These are phyloP conservation scores for Amia ocellicauda DNA, from an alignment of 2,113 vertebrate genomes.

Conservation along the genomic window DNA sequence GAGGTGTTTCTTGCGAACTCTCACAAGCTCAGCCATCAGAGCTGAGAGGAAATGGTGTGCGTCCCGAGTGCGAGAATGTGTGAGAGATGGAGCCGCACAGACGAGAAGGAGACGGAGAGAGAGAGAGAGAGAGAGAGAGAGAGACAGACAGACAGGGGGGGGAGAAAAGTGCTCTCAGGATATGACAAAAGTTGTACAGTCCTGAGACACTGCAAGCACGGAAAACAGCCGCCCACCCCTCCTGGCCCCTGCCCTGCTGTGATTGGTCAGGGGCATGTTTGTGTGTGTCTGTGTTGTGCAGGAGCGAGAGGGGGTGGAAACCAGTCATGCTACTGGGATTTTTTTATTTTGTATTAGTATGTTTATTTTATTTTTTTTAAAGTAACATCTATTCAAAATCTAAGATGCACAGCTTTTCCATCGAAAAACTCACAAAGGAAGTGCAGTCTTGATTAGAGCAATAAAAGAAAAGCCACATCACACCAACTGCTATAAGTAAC, in stretches of 20 bases:
- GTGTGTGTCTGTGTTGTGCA: slow-evolving; percentile 43
- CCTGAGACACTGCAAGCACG: slow-evolving; percentile 44
- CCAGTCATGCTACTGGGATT: slow-evolving; percentile 2
- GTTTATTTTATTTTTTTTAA: slow-evolving; percentile 11
- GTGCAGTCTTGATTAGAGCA: background rate
- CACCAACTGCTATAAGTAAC: background rate
- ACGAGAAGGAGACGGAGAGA: background rate
- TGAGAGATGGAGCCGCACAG: background rate
- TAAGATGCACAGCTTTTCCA: slow-evolving; percentile 1
- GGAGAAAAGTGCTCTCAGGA: slow-evolving; percentile 47
- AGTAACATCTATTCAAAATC: background rate
- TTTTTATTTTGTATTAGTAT: background rate
- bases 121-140: slow-evolving; percentile 12
- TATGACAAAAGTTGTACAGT: slow-evolving; percentile 55
- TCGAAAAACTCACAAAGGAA: background rate
- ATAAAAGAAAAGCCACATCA: slow-evolving; percentile 1
- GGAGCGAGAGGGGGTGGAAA: background rate
- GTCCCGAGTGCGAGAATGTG: background rate
- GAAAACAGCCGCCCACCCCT: slow-evolving; percentile 55
- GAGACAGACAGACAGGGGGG: slow-evolving; percentile 26
- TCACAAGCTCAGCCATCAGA: slow-evolving; percentile 62
- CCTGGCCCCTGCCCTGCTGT: slow-evolving; percentile 52
- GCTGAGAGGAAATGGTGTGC: background rate
- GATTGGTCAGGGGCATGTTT: slow-evolving; percentile 50
- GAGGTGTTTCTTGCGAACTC: slow-evolving; percentile 63